Percentiles rank a stretch among this genome's conserved stretches.
phyloP scores from a whole-genome alignment of 2,888 invertebrate genomes.

The Mythimna ferrago region DNA sequence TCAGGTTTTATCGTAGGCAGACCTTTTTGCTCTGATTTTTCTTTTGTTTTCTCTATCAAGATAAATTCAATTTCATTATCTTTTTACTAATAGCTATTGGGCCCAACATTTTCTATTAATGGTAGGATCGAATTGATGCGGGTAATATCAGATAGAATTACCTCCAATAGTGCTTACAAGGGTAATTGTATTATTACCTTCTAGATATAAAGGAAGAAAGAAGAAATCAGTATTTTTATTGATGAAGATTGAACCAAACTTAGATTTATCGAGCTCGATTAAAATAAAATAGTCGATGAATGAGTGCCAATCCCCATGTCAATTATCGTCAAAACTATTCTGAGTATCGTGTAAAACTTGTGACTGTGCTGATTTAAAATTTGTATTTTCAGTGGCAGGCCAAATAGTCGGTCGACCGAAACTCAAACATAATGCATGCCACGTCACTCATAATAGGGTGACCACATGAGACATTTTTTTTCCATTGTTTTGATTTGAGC shows the following conservation, averaged over 20 bases:
- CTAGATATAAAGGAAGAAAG: not conserved
- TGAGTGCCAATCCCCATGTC: no score
- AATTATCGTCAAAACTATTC: not conserved
- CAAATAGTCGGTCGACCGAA: conserved; percentile 18
- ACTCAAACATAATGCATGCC: conserved; percentile 22
- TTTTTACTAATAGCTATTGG: conserved; percentile 43
- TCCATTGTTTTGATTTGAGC: no score
- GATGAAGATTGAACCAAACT: not conserved
- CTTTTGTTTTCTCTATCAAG: conserved; percentile 36
- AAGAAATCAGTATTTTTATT: not conserved
- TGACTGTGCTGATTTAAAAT: not conserved
- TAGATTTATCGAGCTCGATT: not conserved
- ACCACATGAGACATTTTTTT: no score
- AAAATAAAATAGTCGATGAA: no score
- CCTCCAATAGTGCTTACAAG: conserved; percentile 39
- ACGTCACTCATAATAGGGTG: conserved; percentile 35
- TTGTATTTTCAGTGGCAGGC: conserved; percentile 32
- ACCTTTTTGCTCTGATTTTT: conserved; percentile 23
- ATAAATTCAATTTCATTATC: conserved; percentile 45
- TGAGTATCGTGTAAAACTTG: not conserved
- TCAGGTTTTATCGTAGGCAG: conserved; percentile 24
- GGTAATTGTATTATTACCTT: conserved; percentile 28
- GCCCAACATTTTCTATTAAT: conserved; percentile 34
- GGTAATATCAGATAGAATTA: conserved; percentile 33
- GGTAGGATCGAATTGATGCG: conserved; percentile 16